These are phyloP conservation scores for Gobionotothen gibberifrons DNA, from an alignment of 2,797 vertebrate species.

Conservation along the genomic window DNA sequence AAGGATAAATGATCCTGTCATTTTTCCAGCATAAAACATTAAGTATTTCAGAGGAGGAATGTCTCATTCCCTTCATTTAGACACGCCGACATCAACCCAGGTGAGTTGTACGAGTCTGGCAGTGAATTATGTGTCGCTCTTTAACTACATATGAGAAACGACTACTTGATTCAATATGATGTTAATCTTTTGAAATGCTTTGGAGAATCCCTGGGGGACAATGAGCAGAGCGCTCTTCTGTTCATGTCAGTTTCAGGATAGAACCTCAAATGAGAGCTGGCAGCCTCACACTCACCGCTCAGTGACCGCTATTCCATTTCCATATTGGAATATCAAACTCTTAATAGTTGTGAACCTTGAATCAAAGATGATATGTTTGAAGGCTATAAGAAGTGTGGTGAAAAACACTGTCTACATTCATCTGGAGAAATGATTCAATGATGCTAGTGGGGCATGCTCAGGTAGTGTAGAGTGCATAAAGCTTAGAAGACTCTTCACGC, in stretches of 20 bases:
- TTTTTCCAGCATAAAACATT: background rate
- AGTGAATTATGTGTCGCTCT: conserved; percentile 5
- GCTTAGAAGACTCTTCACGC: no score
- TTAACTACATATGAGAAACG: conserved; percentile 15
- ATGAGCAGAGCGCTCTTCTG: background rate
- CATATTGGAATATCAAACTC: conserved; percentile 13
- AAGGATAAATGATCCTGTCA: background rate
- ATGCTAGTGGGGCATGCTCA: no score
- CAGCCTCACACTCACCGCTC: conserved; percentile 30
- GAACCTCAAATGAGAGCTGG: conserved; percentile 33
- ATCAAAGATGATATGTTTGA: background rate
- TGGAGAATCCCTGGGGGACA: conserved; percentile 29
- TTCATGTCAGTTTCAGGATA: conserved; percentile 14
- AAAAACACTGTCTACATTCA: no score
- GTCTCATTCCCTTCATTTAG: background rate
- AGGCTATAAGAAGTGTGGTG: background rate
- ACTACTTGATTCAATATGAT: conserved; percentile 25
- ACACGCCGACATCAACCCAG: background rate
- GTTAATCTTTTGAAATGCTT: conserved; percentile 38
- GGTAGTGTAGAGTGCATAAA: no score
- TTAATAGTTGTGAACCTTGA: background rate
- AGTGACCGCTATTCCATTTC: conserved; percentile 33
- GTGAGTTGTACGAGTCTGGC: conserved; percentile 2
- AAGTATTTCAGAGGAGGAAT: background rate
- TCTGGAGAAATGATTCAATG: no score